These are phyloP conservation scores for Hyperopisus bebe DNA, from an alignment of 2,113 vertebrate genomes.

Conservation along the genomic window DNA sequence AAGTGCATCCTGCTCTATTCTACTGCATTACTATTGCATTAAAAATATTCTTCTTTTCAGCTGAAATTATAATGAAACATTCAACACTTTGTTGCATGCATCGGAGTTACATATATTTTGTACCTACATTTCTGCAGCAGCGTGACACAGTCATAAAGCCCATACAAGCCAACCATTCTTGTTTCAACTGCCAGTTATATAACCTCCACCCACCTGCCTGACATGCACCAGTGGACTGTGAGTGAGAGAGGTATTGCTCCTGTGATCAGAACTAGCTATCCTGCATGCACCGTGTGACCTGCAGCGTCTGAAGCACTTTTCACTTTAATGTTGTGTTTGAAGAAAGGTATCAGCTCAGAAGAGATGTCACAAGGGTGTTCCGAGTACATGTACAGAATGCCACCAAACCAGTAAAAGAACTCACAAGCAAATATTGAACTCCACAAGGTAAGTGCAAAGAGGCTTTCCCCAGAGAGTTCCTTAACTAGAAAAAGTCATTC, in stretches of 20 bases:
- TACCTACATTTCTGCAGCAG: neutral
- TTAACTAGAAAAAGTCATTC: neutral
- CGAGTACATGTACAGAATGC: neutral
- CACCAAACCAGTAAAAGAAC: neutral
- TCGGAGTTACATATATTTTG: neutral
- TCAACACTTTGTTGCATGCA: neutral
- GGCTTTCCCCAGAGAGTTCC: neutral
- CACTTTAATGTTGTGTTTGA: neutral
- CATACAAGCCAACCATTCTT: neutral
- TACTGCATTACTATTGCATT: neutral
- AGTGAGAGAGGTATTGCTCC: neutral
- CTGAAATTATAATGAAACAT: neutral
- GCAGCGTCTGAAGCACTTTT: neutral
- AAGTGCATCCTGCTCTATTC: neutral
- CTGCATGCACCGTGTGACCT: neutral
- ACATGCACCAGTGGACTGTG: neutral
- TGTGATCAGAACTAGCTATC: neutral
- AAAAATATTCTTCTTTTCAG: neutral
- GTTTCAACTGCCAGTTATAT: neutral
- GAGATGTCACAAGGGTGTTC: neutral
- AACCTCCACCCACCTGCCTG: neutral
- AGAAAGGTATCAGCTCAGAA: neutral
- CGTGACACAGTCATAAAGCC: neutral
- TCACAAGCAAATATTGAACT: neutral
- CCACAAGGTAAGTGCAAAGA: neutral